These are phyloP conservation scores for Plodia interpunctella DNA, from an alignment of 1,140 invertebrate genomes.

Conservation along the genomic window DNA sequence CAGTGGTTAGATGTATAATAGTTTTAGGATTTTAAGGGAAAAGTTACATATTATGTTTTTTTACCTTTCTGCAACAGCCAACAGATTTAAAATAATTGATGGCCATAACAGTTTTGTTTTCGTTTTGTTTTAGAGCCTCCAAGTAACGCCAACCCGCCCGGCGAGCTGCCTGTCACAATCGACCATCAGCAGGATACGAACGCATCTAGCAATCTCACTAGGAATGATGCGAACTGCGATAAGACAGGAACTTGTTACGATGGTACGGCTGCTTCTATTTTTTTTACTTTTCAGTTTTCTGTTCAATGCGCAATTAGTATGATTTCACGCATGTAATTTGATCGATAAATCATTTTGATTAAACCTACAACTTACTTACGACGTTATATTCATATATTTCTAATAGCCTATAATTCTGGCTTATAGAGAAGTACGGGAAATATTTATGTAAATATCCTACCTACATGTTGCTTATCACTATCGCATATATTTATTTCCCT, in stretches of 20 bases:
- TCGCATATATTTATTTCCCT: too few relatives aligned
- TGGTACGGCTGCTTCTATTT: slow-evolving; percentile 78
- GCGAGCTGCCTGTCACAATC: slow-evolving; percentile 83
- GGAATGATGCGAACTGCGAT: slow-evolving; percentile 92
- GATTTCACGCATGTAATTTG: not conserved
- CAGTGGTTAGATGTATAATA: slow-evolving; percentile 28
- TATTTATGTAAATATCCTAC: too few relatives aligned
- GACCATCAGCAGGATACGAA: slow-evolving; percentile 84
- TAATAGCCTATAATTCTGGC: too few relatives aligned
- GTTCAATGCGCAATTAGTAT: not conserved
- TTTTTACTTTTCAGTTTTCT: not conserved
- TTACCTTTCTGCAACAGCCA: not conserved
- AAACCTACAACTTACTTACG: too few relatives aligned
- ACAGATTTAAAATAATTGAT: not conserved
- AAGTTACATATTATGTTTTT: slow-evolving; percentile 19
- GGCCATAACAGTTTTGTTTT: slow-evolving; percentile 4
- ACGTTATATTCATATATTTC: too few relatives aligned
- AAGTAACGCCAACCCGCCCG: slow-evolving; percentile 50
- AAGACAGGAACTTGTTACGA: slow-evolving; percentile 96
- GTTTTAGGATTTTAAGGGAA: slow-evolving; percentile 24
- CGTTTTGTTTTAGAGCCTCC: slow-evolving; percentile 58
- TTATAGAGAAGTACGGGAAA: too few relatives aligned
- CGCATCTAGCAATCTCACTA: slow-evolving; percentile 82
- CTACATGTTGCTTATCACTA: too few relatives aligned
- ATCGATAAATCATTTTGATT: not conserved